Evolutionary conservation across 37 sponge, comb jelly and placozoan genomes (phyloP).

Genomic region (Agelas oroides): DNA sequence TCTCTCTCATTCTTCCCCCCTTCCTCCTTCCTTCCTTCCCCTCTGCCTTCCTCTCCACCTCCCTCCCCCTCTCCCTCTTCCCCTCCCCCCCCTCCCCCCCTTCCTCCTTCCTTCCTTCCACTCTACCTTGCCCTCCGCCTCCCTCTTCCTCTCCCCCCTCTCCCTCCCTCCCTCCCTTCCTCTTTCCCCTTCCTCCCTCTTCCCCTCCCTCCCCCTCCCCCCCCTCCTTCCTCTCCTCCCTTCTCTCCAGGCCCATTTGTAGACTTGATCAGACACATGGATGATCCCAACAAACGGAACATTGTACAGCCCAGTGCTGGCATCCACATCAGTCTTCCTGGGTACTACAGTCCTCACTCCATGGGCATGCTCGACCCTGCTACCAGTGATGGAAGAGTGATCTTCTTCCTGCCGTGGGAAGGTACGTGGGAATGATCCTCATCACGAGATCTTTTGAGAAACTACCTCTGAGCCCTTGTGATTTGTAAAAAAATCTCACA

Average conservation of each 20-base stretch:
- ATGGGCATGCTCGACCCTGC: conserved; percentile 98
- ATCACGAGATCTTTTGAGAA: no score
- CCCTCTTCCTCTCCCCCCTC: no score
- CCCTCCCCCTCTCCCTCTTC: no score
- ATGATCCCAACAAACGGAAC: conserved; percentile 60
- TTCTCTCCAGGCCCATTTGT: conserved; percentile 84
- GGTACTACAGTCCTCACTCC: conserved; percentile 92
- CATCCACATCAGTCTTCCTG: conserved; percentile 94
- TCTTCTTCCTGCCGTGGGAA: conserved; percentile 99
- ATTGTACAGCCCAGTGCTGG: conserved; percentile 93
- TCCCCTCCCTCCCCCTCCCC: no score
- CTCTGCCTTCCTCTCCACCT: background rate
- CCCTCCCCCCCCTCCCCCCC: no score
- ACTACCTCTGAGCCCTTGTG: no score
- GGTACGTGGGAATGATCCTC: conserved; percentile 40
- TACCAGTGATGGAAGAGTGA: conserved; percentile 97
- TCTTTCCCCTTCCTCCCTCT: no score
- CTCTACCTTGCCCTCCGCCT: no score
- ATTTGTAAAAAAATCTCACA: no score
- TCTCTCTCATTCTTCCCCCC: no score
- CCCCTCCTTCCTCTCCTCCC: no score
- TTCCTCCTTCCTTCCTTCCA: background rate
- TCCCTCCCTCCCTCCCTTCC: no score
- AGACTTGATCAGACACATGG: conserved; percentile 91
- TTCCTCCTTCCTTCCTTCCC: background rate